Conservation (phyloP, 1,140 invertebrate genomes). For the Megathymus violae region DNA sequence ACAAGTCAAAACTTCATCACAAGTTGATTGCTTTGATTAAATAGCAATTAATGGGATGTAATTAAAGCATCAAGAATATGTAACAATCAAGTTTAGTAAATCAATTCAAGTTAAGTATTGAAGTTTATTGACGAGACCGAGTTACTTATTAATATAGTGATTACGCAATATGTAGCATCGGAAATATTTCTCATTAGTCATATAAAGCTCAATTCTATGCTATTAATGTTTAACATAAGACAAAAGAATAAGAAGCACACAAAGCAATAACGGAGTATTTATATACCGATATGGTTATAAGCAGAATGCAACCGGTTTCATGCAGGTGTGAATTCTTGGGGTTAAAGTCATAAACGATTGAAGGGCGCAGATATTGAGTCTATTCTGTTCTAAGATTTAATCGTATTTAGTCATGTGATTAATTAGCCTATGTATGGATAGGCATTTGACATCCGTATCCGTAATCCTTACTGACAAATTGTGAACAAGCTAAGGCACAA, state of each 20-base stretch:
- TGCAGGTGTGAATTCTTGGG: slow-evolving; percentile 9
- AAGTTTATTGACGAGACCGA: background rate
- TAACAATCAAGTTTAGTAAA: too few relatives aligned
- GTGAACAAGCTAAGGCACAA: too few relatives aligned
- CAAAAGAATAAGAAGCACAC: background rate
- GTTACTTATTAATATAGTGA: too few relatives aligned
- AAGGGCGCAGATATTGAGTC: background rate
- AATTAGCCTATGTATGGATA: background rate
- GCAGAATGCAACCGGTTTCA: slow-evolving; percentile 17
- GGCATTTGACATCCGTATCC: background rate
- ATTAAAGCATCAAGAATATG: too few relatives aligned
- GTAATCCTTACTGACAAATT: background rate
- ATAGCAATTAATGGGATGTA: too few relatives aligned
- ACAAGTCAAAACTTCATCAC: too few relatives aligned
- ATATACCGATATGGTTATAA: slow-evolving; percentile 1
- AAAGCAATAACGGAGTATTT: slow-evolving; percentile 13
- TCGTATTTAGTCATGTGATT: background rate
- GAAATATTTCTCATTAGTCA: slow-evolving; percentile 9
- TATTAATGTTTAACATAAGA: slow-evolving; percentile 4
- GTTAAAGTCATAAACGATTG: slow-evolving; percentile 4
- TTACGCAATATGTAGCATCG: background rate
- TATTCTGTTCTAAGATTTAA: background rate
- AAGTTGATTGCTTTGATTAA: too few relatives aligned
- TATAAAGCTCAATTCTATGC: slow-evolving; percentile 1
- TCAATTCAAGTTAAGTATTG: background rate